A percentile compares a stretch with the other conserved stretches of the same genome.
Conservation (phyloP, 2,113 vertebrate genomes). For the Corydoras sp. region DNA sequence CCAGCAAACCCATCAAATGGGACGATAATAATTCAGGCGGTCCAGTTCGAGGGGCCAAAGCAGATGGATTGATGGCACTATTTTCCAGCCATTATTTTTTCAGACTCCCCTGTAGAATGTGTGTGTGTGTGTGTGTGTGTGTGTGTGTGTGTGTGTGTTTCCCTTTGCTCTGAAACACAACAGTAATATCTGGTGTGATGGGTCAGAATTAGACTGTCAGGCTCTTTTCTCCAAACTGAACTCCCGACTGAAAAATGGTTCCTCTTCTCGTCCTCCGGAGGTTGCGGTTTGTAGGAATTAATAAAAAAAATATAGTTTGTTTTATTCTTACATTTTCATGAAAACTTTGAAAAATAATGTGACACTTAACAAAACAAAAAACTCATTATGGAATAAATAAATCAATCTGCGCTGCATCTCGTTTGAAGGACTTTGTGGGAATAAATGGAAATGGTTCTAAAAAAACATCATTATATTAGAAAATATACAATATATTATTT, state of each 20-base stretch:
- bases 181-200: constrained; percentile 15
- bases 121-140: no score
- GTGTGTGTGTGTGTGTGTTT: no score
- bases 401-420: no score
- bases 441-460: no score
- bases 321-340: no score
- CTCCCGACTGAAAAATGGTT: not conserved
- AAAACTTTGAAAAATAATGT: no score
- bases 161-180: constrained; percentile 7
- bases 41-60: constrained; percentile 28
- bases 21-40: constrained; percentile 23
- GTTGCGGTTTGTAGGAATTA: no score
- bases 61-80: constrained; percentile 23
- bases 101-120: constrained; percentile 9
- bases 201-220: constrained; percentile 24
- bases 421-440: no score
- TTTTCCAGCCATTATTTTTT: constrained; percentile 16
- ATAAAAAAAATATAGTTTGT: not conserved
- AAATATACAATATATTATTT: no score
- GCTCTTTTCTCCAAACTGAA: constrained; percentile 15
- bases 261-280: not conserved
- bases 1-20: constrained; percentile 19
- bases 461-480: no score
- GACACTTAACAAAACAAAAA: no score
- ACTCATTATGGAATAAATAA: no score